Evolutionary conservation across 92 coral and sea anemone species (phyloP), one percentile per base, ranked within the genome.

Genomic region (Diadumene lineata): DNA sequence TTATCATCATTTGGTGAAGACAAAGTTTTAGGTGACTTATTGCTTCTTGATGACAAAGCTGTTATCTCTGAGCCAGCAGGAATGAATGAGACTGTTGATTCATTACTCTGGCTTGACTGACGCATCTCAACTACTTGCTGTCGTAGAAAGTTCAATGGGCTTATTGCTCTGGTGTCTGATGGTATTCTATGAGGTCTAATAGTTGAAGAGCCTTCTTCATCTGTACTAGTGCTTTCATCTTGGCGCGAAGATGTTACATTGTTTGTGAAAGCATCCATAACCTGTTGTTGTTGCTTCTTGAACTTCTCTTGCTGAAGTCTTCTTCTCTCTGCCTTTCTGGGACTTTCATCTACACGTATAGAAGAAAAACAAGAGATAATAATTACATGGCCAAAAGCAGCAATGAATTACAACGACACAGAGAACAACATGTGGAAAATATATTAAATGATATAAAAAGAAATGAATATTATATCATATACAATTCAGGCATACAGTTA

Each of bases 1-100:
- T 80, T 82, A 46, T 94, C 92, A 29, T 90, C 96, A 81, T 86
- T 83, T 21, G 98, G 79, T 19, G 81, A 58, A 23, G 72, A 53
- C 13, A 44, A 67, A 25, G 23, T 33, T 24, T 65, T 28, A 34
- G 66, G 32, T 75, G 61, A 0, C 19, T 29, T 48, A 0, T 21
- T 56, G 27, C 44, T 64, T 3, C 60, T 21, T 3, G 1, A 15
- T 27, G 69, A 0, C 44, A 27, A 22, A 29, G 6, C 60, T 0
- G 31, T 62, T 25, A 10, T 60, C 18, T 74, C 79, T 23, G 48
- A 57, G 50, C 86, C 73, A 9, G 68, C 72, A 22, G 94, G 94
- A 46, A 85, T 85, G 44, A 78, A 24, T 3, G 83, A 84, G 0
- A 74, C 66, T 7, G n/a, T n/a, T n/a, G 90, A 87, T 33, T 62